These are phyloP conservation scores for Cliona cf. orientalis DNA, from an alignment of 37 sponge, comb jelly and placozoan genomes.

Conservation along the genomic window DNA sequence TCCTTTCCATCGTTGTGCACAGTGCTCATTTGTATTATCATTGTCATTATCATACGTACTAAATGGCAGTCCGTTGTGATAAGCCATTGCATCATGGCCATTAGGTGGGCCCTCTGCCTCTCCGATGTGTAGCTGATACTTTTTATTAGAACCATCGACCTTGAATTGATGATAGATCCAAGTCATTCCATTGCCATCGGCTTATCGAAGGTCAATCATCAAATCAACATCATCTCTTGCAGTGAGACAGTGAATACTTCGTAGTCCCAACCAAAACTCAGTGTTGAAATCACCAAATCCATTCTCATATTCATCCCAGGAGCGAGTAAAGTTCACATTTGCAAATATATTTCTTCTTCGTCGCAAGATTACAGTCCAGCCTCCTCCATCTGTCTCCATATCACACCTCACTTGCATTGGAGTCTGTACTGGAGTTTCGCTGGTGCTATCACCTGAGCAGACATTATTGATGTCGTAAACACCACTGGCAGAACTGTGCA, in stretches of 20 bases:
- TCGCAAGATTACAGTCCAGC: slow-evolving; percentile 13
- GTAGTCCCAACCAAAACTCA: slow-evolving; percentile 48
- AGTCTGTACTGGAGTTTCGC: neutral
- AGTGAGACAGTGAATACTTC: slow-evolving; percentile 31
- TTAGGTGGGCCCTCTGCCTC: neutral
- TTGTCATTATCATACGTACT: slow-evolving; percentile 29
- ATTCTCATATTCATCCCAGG: slow-evolving; percentile 31
- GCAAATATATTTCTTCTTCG: slow-evolving; percentile 2
- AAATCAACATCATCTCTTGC: slow-evolving; percentile 17
- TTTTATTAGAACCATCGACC: slow-evolving; percentile 24
- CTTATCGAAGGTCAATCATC: slow-evolving; percentile 11
- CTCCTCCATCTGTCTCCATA: slow-evolving; percentile 33
- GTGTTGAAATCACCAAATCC: slow-evolving; percentile 30
- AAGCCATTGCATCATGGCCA: slow-evolving; percentile 9
- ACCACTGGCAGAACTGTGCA: neutral
- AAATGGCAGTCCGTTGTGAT: slow-evolving; percentile 20
- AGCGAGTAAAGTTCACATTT: slow-evolving; percentile 5
- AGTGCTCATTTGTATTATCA: neutral
- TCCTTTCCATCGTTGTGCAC: neutral
- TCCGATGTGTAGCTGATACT: slow-evolving; percentile 29
- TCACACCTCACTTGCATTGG: slow-evolving; percentile 22
- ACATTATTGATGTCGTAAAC: neutral
- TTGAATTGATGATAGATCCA: slow-evolving; percentile 31
- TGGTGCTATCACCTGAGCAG: neutral
- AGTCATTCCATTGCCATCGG: neutral